Base-by-base conservation (phyloP, 2,797 vertebrate genomes). In the Sebastiscus albofasciatus region DNA sequence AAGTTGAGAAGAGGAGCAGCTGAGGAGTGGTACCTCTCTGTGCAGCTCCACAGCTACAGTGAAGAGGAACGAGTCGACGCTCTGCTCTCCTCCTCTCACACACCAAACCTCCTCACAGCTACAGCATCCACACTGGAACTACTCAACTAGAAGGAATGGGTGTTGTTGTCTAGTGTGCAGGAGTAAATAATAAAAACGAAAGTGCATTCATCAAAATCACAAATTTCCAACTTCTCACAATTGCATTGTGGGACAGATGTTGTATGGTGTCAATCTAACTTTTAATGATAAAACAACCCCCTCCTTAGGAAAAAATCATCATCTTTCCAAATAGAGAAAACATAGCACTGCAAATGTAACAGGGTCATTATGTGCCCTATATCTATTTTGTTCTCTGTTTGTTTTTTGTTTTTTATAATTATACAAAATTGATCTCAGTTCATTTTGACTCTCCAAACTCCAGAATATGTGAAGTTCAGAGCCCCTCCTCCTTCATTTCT, bases 1-100 rank as follows among this genome's bases (percentile, higher is more conserved):
- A 83, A 87, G 75, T 90, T 89, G 34, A 71, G 66, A 83, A 80
- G 20, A 61, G 58, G 65, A 79, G 67, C 58, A 24, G 66, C 29
- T 67, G 67, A 70, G 75, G 75, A 69, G 84, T 55, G 42, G 64
- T 18, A 3, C 42, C 24, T 39, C 56, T 29, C 26, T 10, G 6
- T 13, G 80, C 88, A 73, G 62, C 79, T 34, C 2, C 83, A 27
- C 89, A 60, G 77, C 70, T 60, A 9, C 49, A 52, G 18, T 52
- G 49, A 46, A 18, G 42, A 52, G 49, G 8, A 52, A 52, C 42
- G 42, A 46, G 42, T 46, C 42, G 42, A 18, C 42, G 42, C 42
- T 20, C 16, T 18, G 72, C 71, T 61, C 64, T 46, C 42, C 42
- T 46, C 42, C 42, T 46, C 42, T 20, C 16, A 18, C 16, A 18